Percentiles rank a stretch among this genome's conserved stretches.
phyloP scores from a whole-genome alignment of 1,140 invertebrate genomes.

The Drosophila lacertosa region DNA sequence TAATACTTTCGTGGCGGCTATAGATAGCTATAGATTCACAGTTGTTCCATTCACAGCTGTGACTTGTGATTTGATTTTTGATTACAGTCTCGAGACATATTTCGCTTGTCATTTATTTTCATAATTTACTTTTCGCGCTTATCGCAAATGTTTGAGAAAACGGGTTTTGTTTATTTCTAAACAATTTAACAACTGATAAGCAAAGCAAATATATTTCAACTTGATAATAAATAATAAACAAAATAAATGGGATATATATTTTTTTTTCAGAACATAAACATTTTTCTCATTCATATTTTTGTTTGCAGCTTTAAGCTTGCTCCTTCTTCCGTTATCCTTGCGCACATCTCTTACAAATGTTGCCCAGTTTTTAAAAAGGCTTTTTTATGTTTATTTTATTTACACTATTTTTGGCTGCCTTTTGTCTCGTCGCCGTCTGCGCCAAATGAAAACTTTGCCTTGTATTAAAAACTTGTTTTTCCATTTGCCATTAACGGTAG shows the following conservation, averaged over 20 bases:
- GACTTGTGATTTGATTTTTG: slow-evolving; percentile 8
- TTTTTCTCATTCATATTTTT: no score
- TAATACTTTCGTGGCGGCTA: neutral
- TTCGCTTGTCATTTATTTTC: neutral
- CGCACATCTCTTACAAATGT: neutral
- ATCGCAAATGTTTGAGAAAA: slow-evolving; percentile 6
- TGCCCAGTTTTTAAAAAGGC: neutral
- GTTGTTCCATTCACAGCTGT: slow-evolving; percentile 19
- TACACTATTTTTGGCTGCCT: slow-evolving; percentile 15
- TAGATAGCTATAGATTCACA: neutral
- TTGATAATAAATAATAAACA: neutral
- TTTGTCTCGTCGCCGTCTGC: slow-evolving; percentile 46
- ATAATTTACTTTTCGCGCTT: slow-evolving; percentile 7
- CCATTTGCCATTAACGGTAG: slow-evolving; percentile 18
- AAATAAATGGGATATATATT: neutral
- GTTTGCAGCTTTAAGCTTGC: no score
- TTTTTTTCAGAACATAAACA: no score
- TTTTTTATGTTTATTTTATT: neutral
- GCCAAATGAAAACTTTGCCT: slow-evolving; percentile 33
- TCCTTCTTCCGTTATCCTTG: no score
- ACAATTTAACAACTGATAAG: slow-evolving; percentile 2
- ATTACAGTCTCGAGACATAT: slow-evolving; percentile 6
- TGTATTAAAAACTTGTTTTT: slow-evolving; percentile 42
- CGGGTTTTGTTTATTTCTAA: neutral
- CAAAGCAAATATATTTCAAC: neutral